phyloP scores from a whole-genome alignment of 2,797 vertebrate species.

The Taenioides sp. region DNA sequence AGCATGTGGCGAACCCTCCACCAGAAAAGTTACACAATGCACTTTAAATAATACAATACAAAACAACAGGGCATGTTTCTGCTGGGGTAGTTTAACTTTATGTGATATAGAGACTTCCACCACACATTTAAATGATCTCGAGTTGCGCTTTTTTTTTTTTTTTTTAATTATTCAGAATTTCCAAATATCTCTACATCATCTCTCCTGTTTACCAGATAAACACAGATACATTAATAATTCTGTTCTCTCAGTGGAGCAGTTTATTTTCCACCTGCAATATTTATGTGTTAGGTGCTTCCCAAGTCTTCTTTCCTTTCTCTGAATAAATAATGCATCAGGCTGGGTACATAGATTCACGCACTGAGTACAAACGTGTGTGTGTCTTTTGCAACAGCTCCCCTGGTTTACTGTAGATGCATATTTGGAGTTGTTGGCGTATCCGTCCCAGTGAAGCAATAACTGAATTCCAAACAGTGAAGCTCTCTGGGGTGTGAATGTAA shows the following conservation, averaged over 20 bases:
- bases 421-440: not conserved
- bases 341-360: not conserved
- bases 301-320: not conserved
- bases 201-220: not conserved
- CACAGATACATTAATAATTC: conserved; percentile 1
- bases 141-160: not conserved
- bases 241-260: not conserved
- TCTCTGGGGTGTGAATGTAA: no score
- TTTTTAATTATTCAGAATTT: not conserved
- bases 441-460: not conserved
- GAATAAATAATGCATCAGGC: conserved; percentile 7
- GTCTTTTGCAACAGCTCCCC: not conserved
- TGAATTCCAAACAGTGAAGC: no score
- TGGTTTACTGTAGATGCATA: not conserved
- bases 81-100: not conserved
- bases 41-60: no score
- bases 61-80: not conserved
- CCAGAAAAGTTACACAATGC: no score
- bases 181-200: conserved; percentile 1
- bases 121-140: not conserved
- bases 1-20: no score
- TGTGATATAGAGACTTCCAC: not conserved
- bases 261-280: conserved; percentile 1
- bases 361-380: not conserved
- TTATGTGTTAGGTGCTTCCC: not conserved